These are phyloP conservation scores for Orthosia incerta DNA, from an alignment of 2,888 invertebrate genomes.

Conservation along the genomic window DNA sequence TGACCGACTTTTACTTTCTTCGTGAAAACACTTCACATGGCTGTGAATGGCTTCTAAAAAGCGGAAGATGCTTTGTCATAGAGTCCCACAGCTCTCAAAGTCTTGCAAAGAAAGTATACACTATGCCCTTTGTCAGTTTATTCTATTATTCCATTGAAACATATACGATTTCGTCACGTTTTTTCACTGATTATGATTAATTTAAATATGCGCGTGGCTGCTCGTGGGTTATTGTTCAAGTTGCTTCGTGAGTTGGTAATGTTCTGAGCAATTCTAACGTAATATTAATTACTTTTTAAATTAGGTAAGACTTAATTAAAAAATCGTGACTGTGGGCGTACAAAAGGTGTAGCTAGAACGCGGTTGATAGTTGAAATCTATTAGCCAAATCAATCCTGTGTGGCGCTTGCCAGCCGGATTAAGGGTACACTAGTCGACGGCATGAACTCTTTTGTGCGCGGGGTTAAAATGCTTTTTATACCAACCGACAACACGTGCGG, in stretches of 20 bases:
- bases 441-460: too few species aligned
- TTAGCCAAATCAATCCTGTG: background rate
- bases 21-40: constrained; percentile 87
- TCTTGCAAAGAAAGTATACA: constrained; percentile 77
- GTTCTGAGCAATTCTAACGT: background rate
- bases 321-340: background rate
- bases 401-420: background rate
- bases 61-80: constrained; percentile 82
- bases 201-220: constrained; percentile 9
- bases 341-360: background rate
- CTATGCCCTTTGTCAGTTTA: constrained; percentile 65
- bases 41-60: constrained; percentile 84
- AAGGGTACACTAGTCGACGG: too few species aligned
- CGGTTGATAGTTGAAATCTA: background rate
- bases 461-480: too few species aligned
- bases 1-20: constrained; percentile 90
- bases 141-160: constrained; percentile 54
- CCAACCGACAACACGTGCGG: too few species aligned
- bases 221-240: background rate
- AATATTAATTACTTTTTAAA: background rate
- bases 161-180: constrained; percentile 50
- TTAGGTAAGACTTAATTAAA: background rate
- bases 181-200: constrained; percentile 33
- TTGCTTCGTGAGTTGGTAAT: background rate
- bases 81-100: constrained; percentile 85